Evolutionary conservation across 2,113 vertebrate species (phyloP), one percentile per base, ranked within the genome.

Genomic region (Columba livia): DNA sequence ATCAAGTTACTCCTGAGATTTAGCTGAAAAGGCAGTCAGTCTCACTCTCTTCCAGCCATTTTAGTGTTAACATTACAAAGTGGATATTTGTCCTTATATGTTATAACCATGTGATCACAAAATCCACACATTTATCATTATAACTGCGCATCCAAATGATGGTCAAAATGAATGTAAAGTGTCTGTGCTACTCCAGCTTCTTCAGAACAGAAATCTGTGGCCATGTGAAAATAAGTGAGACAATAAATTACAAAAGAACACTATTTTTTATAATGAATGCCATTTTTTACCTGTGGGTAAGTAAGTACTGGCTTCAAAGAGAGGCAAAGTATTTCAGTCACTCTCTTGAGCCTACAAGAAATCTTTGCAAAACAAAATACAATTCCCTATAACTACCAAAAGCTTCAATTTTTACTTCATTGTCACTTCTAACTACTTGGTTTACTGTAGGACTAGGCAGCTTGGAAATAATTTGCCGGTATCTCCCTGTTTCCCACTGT

Each of bases 261-360:
- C 7, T n/a, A 0, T 54, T 74, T 93, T 87, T 56, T 62, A 11
- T 14, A 56, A 15, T 91, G 64, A 88, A 48, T 34, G 24, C 15
- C 65, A 15, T 91, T 85, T 90, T 69, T 94, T 66, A 71, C 23
- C 19, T 54, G 10, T n/a, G 32, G 44, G 32, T 89, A 94, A 36
- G 40, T 61, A 94, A 89, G 70, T 11, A 58, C 74, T 21, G 79
- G 13, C 64, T 93, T 97, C 79, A 95, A 79, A 97, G 83, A 94
- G 29, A 74, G 19, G 7, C 54, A 48, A 64, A 79, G 8, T n/a
- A 80, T 88, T 88, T 89, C 34, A 56, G 32, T 28, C 26, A 32
- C 8, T 51, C 16, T 44, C 6, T 44, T 74, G 25, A 74, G 23
- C 69, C n/a, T 85, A 69, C 23, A 88, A 56, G 42, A 87, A 94